Evolutionary conservation across 2,888 invertebrate genomes (phyloP), one percentile per base, ranked within the genome.

Genomic region (Adelphocoris suturalis): DNA sequence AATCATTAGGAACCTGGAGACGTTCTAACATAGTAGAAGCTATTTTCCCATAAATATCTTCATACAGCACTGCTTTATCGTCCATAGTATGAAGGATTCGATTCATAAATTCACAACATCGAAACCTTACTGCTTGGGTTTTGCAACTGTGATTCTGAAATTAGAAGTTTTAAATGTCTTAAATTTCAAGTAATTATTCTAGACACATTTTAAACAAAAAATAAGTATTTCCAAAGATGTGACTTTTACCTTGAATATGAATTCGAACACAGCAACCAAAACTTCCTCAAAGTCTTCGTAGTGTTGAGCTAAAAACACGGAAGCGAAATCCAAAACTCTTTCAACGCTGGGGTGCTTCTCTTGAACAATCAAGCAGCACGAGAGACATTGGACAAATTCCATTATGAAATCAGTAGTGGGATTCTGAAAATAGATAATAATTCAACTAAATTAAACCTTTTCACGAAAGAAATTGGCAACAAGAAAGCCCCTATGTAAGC

Each of bases 51-150:
- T 96, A 97, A 5, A 97, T 94, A 37, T 95, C 94, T 93, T 97
- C 97, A 92, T 97, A 97, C 0, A 98, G 94, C 1, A 95, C 95
- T 0, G 97, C 97, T 92, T 97, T 95, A 28, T 96, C 96, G 0
- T 96, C 96, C 91, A 98, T 94, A 27, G 96, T 95, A 86, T 95
- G 95, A 7, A 98, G 94, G 80, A 98, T 95, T 92, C 96, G 95
- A 91, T 96, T 96, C 55, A 98, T 94, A 92, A 97, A 95, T 93
- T 97, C 96, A 92, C 97, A 98, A 0, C 96, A 95, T 81, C 97
- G 95, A 93, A 95, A 96, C 46, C 98, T 94, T 23, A 97, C 94
- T 37, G 93, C 94, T 91, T 93, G 94, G 61, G 94, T 94, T 28
- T 93, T 94, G 16, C 95, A 94, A 52, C 93, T 93, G 93, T 95